A percentile compares a stretch with the other conserved stretches of the same genome.
phyloP scores from a whole-genome alignment of 1,140 invertebrate species.

The Antheraea pernyi region DNA sequence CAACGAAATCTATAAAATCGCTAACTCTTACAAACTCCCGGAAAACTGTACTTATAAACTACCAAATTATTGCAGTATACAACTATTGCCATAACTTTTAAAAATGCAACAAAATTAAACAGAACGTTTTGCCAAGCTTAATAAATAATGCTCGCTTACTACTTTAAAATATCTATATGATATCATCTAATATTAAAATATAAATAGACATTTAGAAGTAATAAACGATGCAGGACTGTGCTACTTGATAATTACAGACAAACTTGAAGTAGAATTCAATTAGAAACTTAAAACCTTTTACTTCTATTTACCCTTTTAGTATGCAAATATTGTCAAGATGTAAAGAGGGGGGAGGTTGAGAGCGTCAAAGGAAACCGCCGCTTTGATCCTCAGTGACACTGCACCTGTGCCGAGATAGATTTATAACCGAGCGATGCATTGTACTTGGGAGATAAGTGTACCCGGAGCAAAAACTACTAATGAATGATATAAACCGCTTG shows the following conservation, averaged over 20 bases:
- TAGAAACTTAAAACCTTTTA: conserved; percentile 23
- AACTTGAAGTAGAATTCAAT: background rate
- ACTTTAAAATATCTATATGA: too few relatives aligned
- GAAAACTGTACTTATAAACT: too few relatives aligned
- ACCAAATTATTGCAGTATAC: too few relatives aligned
- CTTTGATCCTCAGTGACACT: conserved; percentile 28
- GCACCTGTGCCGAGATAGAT: conserved; percentile 20
- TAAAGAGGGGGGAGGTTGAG: conserved; percentile 10
- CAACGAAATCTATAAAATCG: too few relatives aligned
- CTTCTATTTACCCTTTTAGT: conserved; percentile 30
- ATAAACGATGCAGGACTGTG: too few relatives aligned
- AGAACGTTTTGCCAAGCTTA: too few relatives aligned
- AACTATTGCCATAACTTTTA: too few relatives aligned
- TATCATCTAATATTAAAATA: too few relatives aligned
- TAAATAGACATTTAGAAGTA: too few relatives aligned
- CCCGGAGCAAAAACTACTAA: background rate
- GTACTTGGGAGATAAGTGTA: background rate
- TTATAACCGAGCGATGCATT: background rate
- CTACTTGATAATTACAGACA: background rate
- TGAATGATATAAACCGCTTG: background rate
- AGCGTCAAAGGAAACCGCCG: conserved; percentile 26
- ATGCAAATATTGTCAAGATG: conserved; percentile 37
- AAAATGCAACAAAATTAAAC: too few relatives aligned
- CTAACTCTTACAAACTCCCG: too few relatives aligned
- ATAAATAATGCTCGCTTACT: too few relatives aligned